These are phyloP conservation scores for Nephila pilipes DNA, from an alignment of 1,140 invertebrate species.

Conservation along the genomic window DNA sequence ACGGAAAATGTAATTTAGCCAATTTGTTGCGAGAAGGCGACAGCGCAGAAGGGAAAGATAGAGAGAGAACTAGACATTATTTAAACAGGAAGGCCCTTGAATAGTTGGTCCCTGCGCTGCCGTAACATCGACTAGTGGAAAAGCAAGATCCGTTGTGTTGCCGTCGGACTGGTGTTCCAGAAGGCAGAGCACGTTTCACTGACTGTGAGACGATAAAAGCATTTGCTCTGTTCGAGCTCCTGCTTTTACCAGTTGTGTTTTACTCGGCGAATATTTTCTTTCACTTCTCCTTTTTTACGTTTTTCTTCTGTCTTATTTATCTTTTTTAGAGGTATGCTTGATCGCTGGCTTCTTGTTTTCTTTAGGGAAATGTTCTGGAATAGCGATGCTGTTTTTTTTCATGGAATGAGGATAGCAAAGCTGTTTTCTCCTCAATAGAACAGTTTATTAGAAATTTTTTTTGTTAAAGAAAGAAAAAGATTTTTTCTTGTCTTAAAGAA, in stretches of 20 bases:
- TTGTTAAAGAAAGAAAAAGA: no score
- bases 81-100: slow-evolving; percentile 57
- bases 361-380: not conserved
- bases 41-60: no score
- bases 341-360: not conserved
- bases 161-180: not conserved
- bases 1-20: slow-evolving; percentile 44
- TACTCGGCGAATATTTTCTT: slow-evolving; percentile 36
- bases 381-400: not conserved
- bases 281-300: not conserved
- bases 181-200: slow-evolving; percentile 56
- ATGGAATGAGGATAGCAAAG: not conserved
- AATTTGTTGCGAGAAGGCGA: slow-evolving; percentile 50
- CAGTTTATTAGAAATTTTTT: no score
- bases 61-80: slow-evolving; percentile 50
- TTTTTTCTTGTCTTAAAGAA: no score
- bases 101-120: not conserved
- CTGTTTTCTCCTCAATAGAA: not conserved
- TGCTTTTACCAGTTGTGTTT: slow-evolving; percentile 67
- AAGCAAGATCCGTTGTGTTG: not conserved
- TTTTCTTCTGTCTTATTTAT: not conserved
- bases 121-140: not conserved
- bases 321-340: not conserved
- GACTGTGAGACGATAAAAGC: slow-evolving; percentile 72
- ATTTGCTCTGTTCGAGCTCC: slow-evolving; percentile 53